Base-by-base conservation (phyloP, 2,797 vertebrate genomes). In the Sebastes baramenuke region DNA sequence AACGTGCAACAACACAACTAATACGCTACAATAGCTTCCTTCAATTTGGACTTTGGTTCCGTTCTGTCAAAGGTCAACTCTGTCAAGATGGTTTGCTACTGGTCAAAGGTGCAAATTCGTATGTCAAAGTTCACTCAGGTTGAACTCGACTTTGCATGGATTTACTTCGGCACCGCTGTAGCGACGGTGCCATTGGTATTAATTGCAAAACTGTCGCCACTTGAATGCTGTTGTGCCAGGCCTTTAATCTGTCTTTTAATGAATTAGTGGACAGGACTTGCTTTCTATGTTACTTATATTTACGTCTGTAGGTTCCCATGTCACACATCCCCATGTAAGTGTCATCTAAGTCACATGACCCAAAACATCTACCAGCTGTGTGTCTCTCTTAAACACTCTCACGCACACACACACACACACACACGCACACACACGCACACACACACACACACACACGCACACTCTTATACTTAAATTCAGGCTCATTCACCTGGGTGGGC, bases 401-500 rank as follows among this genome's bases (percentile, higher is more conserved):
- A 8, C 18, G 46, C 58, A 79, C 61, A 54, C 62, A 64, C 75
- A 74, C 73, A 55, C 38, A 42, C 38, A 46, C 16, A 54, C 49
- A 5, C n/a, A 61, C 56, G 79, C 61, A 14, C 34, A 12, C 34
- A 14, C 36, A 49, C 46, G 3, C n/a, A 5, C 52, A 20, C 65
- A 76, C 72, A 73, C 77, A 61, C 64, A 69, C 20, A 62, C 67
- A 79, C 66, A 58, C 64, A 64, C 72, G 56, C 77, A 56, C 83
- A 84, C 88, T 75, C 79, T 71, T 74, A 20, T 55, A 79, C 87
- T 86, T 90, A 82, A 87, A 64, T 90, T 92, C 84, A 85, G 65
- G 71, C 90, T 92, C 86, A 82, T 87, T 92, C 93, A 92, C 94
- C 86, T 95, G 94, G 94, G 94, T 95, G 93, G 94, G 92, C 92